These are phyloP conservation scores for Cantharis rustica DNA, from an alignment of 2,888 invertebrate genomes.

Conservation along the genomic window DNA sequence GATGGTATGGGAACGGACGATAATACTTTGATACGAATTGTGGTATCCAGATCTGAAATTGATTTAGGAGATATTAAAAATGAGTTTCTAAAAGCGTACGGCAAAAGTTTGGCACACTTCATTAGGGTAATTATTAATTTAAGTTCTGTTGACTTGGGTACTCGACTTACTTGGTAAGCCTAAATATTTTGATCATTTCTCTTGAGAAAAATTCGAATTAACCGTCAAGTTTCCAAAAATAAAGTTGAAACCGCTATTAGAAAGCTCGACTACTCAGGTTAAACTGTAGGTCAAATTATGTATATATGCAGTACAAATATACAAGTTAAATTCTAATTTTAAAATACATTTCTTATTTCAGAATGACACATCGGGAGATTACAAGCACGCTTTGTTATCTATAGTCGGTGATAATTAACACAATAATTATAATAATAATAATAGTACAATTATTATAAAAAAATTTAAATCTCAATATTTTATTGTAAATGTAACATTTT, in stretches of 20 bases:
- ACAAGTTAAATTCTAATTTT: neutral
- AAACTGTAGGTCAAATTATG: too few relatives aligned
- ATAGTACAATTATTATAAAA: neutral
- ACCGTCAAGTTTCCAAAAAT: too few relatives aligned
- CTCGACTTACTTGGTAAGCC: neutral
- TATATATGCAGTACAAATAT: too few relatives aligned
- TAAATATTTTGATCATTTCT: too few relatives aligned
- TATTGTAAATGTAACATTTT: neutral
- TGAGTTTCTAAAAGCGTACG: conserved; percentile 75
- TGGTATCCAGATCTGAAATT: conserved; percentile 81
- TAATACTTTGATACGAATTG: conserved; percentile 79
- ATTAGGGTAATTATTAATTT: conserved; percentile 66
- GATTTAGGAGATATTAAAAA: conserved; percentile 85
- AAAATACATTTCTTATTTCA: conserved; percentile 55
- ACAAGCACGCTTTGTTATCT: conserved; percentile 80
- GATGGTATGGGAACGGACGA: conserved; percentile 90
- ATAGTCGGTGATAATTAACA: conserved; percentile 54
- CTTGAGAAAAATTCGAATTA: too few relatives aligned
- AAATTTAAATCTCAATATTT: neutral
- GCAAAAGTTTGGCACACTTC: conserved; percentile 76
- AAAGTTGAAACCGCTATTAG: too few relatives aligned
- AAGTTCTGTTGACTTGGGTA: neutral
- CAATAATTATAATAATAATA: too few relatives aligned
- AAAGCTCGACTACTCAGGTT: too few relatives aligned
- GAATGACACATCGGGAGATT: conserved; percentile 85